Conservation (phyloP, 2,797 vertebrate species). For the Oryzias sinensis region DNA sequence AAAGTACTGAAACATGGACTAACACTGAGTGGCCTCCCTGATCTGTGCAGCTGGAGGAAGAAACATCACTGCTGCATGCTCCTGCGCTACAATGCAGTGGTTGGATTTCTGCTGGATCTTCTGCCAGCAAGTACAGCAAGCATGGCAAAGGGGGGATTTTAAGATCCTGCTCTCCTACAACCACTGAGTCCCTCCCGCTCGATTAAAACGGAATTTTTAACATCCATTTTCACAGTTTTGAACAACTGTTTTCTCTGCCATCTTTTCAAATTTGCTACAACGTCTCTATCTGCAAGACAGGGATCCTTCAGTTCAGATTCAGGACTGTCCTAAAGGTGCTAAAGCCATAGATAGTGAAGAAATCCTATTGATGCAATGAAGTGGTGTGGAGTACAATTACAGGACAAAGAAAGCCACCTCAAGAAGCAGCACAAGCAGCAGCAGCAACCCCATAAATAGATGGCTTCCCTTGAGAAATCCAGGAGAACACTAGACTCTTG, state of each 20-base stretch:
- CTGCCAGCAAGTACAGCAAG: constrained; percentile 9
- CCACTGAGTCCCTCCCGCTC: no score
- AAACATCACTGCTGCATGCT: no score
- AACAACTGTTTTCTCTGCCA: background rate
- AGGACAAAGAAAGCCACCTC: constrained; percentile 59
- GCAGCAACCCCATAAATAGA: constrained; percentile 76
- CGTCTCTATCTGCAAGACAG: background rate
- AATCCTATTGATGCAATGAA: constrained; percentile 32
- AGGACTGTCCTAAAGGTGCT: constrained; percentile 5
- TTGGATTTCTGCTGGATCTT: constrained; percentile 43
- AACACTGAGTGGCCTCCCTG: no score
- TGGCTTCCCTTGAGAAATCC: constrained; percentile 71
- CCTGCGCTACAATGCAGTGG: constrained; percentile 8
- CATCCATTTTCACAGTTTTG: no score
- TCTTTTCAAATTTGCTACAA: background rate
- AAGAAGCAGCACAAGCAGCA: constrained; percentile 51
- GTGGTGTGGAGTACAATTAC: constrained; percentile 48
- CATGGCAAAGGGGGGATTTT: no score
- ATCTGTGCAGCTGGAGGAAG: no score
- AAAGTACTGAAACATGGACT: no score
- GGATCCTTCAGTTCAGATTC: constrained; percentile 3
- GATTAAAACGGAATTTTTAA: no score
- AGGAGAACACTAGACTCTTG: constrained; percentile 59
- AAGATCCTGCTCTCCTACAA: no score
- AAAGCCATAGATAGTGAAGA: constrained; percentile 34